Percentiles rank a stretch among this genome's conserved stretches.
Evolutionary conservation across 2,888 invertebrate genomes (phyloP).

Genomic region (Holacanthella duospinosa): DNA sequence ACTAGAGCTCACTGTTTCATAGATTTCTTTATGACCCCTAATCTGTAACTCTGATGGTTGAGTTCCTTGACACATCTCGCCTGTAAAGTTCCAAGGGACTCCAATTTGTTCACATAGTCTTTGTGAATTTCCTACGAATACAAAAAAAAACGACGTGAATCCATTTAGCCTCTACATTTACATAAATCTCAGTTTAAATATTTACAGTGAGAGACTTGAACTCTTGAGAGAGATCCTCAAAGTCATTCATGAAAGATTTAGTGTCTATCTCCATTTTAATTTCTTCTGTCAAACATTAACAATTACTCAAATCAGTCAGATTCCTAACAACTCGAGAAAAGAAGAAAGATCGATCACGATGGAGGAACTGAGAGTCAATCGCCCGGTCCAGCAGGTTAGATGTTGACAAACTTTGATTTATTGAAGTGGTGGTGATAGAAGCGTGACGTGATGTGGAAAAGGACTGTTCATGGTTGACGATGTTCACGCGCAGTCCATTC

Average conservation of each 20-base stretch:
- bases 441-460: too few relatives aligned
- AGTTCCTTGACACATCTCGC: conserved; percentile 78
- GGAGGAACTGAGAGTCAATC: too few relatives aligned
- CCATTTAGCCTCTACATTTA: neutral
- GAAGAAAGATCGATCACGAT: too few relatives aligned
- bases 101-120: conserved; percentile 71
- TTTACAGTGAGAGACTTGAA: conserved; percentile 71
- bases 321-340: too few relatives aligned
- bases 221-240: conserved; percentile 66
- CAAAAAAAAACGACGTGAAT: conserved; percentile 10
- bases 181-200: conserved; percentile 11
- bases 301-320: too few relatives aligned
- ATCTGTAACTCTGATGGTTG: conserved; percentile 80
- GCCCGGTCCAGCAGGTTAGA: too few relatives aligned
- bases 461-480: too few relatives aligned
- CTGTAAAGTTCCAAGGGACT: conserved; percentile 71
- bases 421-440: too few relatives aligned
- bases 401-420: too few relatives aligned
- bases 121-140: conserved; percentile 60
- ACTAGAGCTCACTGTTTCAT: conserved; percentile 70
- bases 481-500: too few relatives aligned
- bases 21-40: conserved; percentile 66
- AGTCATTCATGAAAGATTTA: conserved; percentile 55
- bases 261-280: conserved; percentile 45
- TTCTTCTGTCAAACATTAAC: too few relatives aligned